Percentiles rank a stretch among this genome's conserved stretches.
These are phyloP conservation scores for Synanthedon tipuliformis DNA, from an alignment of 2,888 invertebrate species.

Conservation along the genomic window DNA sequence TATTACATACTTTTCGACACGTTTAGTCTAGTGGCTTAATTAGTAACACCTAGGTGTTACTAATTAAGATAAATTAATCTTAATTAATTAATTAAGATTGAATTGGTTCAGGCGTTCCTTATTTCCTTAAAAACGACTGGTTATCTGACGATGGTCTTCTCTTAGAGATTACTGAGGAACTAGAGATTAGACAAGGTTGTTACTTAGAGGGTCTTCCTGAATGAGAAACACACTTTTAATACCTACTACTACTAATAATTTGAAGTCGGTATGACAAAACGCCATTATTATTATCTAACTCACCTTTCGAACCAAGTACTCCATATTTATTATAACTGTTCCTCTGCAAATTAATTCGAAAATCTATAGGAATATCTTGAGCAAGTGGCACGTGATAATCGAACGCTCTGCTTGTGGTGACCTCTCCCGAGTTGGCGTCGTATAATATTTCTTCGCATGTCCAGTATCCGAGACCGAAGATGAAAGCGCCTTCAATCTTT, in stretches of 20 bases:
- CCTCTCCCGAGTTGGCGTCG: constrained; percentile 72
- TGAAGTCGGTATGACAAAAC: neutral
- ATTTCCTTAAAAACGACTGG: no score
- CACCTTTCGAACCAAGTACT: constrained; percentile 76
- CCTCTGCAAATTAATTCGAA: constrained; percentile 74
- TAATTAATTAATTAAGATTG: no score
- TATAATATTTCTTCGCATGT: constrained; percentile 77
- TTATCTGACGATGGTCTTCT: no score
- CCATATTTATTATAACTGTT: constrained; percentile 72
- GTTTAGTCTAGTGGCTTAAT: no score
- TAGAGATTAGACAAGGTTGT: no score
- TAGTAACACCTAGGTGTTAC: no score
- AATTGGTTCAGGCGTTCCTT: no score
- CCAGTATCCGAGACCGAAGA: constrained; percentile 81
- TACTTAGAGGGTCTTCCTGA: no score
- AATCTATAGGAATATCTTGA: constrained; percentile 81
- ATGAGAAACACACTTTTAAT: no score
- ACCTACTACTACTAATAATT: neutral
- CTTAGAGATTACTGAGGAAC: no score
- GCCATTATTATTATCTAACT: neutral
- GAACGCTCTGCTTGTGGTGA: constrained; percentile 82
- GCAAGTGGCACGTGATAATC: constrained; percentile 79
- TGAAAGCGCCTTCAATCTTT: constrained; percentile 78
- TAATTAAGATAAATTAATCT: no score
- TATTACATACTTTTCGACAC: no score